These are phyloP conservation scores for Pheucticus melanocephalus DNA, from an alignment of 2,113 vertebrate species.

Conservation along the genomic window DNA sequence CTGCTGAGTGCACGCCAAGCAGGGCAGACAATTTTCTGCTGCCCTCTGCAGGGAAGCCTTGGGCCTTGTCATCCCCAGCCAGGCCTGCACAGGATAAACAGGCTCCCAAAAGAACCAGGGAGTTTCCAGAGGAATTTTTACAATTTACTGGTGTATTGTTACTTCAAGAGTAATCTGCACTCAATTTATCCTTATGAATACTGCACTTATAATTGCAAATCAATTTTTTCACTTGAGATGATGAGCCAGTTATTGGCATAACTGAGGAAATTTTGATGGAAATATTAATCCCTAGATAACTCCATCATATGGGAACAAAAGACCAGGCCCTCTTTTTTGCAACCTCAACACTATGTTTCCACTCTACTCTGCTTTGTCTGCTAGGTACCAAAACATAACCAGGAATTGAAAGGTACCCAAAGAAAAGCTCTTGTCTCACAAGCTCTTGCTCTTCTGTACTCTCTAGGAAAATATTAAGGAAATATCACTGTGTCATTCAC, in stretches of 20 bases:
- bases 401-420: background rate
- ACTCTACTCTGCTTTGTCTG: background rate
- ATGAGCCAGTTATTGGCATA: background rate
- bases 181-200: background rate
- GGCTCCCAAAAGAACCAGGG: background rate
- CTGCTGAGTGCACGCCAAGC: fast-evolving
- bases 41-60: conserved; percentile 30
- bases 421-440: background rate
- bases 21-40: background rate
- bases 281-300: background rate
- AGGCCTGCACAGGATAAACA: background rate
- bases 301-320: background rate
- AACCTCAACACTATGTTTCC: background rate
- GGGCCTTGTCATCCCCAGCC: background rate
- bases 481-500: background rate
- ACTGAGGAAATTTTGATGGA: background rate
- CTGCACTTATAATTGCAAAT: background rate
- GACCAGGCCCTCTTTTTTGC: background rate
- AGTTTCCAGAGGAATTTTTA: background rate
- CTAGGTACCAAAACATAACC: background rate
- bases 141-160: background rate
- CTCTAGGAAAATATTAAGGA: background rate
- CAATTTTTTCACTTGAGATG: background rate
- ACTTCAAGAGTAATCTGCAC: background rate
- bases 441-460: background rate